Base-by-base conservation (phyloP, 2,113 vertebrate species). In the Calidris pygmaea region DNA sequence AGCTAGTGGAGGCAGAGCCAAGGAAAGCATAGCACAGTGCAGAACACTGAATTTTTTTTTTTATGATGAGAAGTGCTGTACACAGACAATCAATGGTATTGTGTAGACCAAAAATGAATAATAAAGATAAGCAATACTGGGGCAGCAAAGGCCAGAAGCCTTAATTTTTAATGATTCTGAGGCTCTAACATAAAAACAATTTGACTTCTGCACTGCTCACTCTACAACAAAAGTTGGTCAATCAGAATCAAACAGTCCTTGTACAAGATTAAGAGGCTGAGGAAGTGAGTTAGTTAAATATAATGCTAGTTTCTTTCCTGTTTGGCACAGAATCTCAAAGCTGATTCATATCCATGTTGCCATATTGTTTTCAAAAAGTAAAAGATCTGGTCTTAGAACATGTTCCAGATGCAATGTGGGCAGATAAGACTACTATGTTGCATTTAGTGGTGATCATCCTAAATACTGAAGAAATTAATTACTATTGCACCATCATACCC, bases 241-340 rank as follows among this genome's bases (percentile, higher is more conserved):
- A 41, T 68, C 52, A 72, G 73, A 85, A 89, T 78, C 43, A 26
- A 86, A 35, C 56, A 74, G 60, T 43, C n/a, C 53, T 91, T 82
- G 62, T 73, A 76, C 26, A 82, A 93, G 84, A 91, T 89, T 87
- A 93, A 66, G 90, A 95, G 80, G 37, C 48, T 62, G 53, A 96
- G 92, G 95, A 96, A 96, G 80, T 92, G 86, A 92, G 70, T 89
- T 94, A 95, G 80, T 94, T 87, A 95, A 87, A 89, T 85, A 89
- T 85, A 92, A 93, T 72, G 84, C 7, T n/a, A 35, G 70, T 66
- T 95, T 59, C 63, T 87, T 95, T 97, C 95, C 95, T 96, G 80
- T 82, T 90, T 96, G 96, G 96, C 89, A 87, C n/a, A 17, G 29
- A 93, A 93, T 23, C 66, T 91, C 67, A 79, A 85, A 90, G 86